Evolutionary conservation across 2,113 vertebrate genomes (phyloP).

Genomic region (Micromys minutus): DNA sequence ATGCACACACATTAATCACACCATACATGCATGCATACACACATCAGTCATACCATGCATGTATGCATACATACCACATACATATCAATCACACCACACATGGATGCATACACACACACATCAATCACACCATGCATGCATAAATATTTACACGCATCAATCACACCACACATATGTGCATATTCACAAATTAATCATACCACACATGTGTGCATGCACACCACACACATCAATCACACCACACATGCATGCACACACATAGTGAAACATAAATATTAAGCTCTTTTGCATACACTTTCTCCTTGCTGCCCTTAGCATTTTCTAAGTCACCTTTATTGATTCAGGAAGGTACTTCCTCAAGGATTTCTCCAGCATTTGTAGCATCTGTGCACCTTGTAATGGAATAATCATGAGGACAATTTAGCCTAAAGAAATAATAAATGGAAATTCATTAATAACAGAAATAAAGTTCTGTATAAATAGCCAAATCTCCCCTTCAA

Average conservation of each 20-base stretch:
- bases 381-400: slow-evolving; percentile 60
- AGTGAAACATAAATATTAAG: background rate
- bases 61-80: too few species aligned
- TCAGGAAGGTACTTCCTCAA: slow-evolving; percentile 65
- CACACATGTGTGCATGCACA: background rate
- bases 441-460: background rate
- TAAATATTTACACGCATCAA: too few species aligned
- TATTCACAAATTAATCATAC: background rate
- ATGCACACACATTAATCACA: background rate
- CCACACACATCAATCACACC: background rate
- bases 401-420: background rate
- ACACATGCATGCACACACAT: background rate
- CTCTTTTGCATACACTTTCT: background rate
- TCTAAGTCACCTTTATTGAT: slow-evolving; percentile 70
- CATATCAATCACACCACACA: too few species aligned
- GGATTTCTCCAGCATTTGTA: slow-evolving; percentile 65
- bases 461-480: background rate
- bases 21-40: background rate
- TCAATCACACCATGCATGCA: too few species aligned
- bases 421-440: background rate
- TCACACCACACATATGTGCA: too few species aligned
- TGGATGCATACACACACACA: too few species aligned
- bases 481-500: background rate
- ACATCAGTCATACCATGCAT: background rate
- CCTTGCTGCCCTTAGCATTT: background rate